Percentiles rank a stretch among this genome's conserved stretches.
Conservation (phyloP, 2,113 vertebrate species). For the Tachycineta bicolor region DNA sequence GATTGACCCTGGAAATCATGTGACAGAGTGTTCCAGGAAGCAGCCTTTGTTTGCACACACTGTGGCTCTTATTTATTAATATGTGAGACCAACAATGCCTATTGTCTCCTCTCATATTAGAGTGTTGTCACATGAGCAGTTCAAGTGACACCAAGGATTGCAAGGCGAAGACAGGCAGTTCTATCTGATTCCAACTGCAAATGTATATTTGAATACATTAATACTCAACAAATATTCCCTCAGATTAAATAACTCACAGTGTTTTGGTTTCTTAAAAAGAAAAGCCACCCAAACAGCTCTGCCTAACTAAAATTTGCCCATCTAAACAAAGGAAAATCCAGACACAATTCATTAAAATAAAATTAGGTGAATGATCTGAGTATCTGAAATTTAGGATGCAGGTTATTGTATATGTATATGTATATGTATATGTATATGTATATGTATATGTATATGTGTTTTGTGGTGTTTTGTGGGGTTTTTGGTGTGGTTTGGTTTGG, state of each 20-base stretch:
- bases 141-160: constrained; percentile 66
- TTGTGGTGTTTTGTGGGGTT: no score
- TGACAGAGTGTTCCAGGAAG: constrained; percentile 71
- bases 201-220: constrained; percentile 40
- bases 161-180: constrained; percentile 55
- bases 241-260: not conserved
- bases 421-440: no score
- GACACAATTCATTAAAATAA: not conserved
- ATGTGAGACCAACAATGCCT: constrained; percentile 55
- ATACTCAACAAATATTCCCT: constrained; percentile 43
- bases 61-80: constrained; percentile 69
- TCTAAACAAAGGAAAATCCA: not conserved
- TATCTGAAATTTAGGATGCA: not conserved
- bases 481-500: no score
- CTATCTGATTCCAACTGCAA: constrained; percentile 23
- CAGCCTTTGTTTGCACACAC: constrained; percentile 72
- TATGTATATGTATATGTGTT: no score
- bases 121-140: constrained; percentile 60
- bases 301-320: not conserved
- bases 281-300: not conserved
- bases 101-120: constrained; percentile 61
- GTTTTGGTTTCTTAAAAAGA: not conserved
- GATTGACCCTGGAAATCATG: constrained; percentile 63
- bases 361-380: not conserved
- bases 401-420: not conserved